A percentile compares a stretch with the other conserved stretches of the same genome.
These are phyloP conservation scores for Thunnus maccoyii DNA, from an alignment of 2,113 vertebrate species.

Conservation along the genomic window DNA sequence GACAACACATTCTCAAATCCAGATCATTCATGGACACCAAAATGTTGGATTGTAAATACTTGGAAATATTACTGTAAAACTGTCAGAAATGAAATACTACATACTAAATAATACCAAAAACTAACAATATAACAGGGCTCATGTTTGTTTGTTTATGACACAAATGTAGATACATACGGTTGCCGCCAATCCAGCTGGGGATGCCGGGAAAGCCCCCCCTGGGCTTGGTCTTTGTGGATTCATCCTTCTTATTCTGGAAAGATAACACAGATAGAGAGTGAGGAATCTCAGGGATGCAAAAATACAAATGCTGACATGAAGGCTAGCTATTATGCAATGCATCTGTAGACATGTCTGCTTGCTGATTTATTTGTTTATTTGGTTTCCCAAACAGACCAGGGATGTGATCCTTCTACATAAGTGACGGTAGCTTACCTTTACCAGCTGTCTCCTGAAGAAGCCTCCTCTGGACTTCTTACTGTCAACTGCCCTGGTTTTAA, in stretches of 20 bases:
- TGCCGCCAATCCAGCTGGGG: conserved; percentile 85
- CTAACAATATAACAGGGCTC: neutral
- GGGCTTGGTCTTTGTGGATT: conserved; percentile 83
- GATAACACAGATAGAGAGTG: neutral
- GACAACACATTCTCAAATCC: conserved; percentile 75
- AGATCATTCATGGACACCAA: conserved; percentile 28
- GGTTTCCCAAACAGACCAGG: neutral
- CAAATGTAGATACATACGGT: conserved; percentile 67
- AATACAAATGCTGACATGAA: neutral
- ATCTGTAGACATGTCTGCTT: neutral
- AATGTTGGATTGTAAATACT: neutral
- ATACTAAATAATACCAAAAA: neutral
- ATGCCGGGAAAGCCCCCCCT: conserved; percentile 82
- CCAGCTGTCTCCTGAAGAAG: conserved; percentile 87
- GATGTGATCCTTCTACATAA: neutral
- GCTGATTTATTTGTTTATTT: neutral
- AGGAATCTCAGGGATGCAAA: neutral
- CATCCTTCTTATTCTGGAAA: conserved; percentile 86
- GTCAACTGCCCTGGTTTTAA: conserved; percentile 88
- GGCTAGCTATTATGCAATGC: neutral
- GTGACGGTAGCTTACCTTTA: conserved; percentile 75
- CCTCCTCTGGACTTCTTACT: conserved; percentile 90
- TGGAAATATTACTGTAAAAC: neutral
- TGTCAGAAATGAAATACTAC: neutral
- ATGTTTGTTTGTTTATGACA: neutral